Conservation (phyloP, 1,140 invertebrate genomes). For the Drosophila littoralis region DNA sequence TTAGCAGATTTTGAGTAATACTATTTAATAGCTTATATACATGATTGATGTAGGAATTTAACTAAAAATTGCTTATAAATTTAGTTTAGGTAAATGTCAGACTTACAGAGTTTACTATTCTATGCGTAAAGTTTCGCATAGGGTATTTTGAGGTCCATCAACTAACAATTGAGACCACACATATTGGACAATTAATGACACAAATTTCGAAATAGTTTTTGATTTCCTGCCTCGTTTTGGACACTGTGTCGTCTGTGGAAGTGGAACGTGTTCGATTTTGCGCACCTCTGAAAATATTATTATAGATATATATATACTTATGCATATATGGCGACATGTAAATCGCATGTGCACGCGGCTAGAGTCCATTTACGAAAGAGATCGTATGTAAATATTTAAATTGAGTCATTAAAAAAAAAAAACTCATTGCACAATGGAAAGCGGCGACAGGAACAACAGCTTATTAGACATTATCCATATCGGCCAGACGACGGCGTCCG, state of each 20-base stretch:
- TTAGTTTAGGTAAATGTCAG: too few relatives aligned
- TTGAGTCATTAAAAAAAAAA: constrained; percentile 66
- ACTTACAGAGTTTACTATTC: too few relatives aligned
- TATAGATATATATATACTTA: constrained; percentile 1
- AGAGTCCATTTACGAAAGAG: constrained; percentile 41
- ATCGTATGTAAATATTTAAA: constrained; percentile 64
- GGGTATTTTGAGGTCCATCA: neutral
- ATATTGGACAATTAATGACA: neutral
- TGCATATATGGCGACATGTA: constrained; percentile 47
- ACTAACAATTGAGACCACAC: neutral
- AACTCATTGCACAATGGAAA: constrained; percentile 56
- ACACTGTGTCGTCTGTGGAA: constrained; percentile 24
- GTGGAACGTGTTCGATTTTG: constrained; percentile 70
- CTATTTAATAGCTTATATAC: too few relatives aligned
- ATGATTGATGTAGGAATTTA: too few relatives aligned
- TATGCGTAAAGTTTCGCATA: too few relatives aligned
- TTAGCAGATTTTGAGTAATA: too few relatives aligned
- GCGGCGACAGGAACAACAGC: constrained; percentile 45
- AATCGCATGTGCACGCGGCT: constrained; percentile 49
- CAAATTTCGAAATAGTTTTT: constrained; percentile 54
- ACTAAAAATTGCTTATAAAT: too few relatives aligned
- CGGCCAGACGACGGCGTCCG: constrained; percentile 34
- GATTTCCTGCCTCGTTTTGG: constrained; percentile 62
- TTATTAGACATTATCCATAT: constrained; percentile 53
- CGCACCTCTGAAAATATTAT: constrained; percentile 38